Conservation (phyloP, 2,888 invertebrate genomes). For the Isoperla grammatica region DNA sequence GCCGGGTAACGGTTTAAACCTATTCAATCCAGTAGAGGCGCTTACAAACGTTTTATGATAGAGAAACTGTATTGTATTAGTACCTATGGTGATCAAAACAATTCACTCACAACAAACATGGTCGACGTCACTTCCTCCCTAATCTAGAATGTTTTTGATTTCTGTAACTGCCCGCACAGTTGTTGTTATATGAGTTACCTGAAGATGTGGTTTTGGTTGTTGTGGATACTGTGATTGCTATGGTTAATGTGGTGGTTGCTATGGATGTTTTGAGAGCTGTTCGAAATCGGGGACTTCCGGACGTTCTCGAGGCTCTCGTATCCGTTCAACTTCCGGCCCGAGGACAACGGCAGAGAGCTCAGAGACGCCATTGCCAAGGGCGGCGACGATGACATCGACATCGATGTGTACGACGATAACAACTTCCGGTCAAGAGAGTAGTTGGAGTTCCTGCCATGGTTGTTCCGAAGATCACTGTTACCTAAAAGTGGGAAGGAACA, state of each 20-base stretch:
- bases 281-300: constrained; percentile 44
- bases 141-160: no score
- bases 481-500: constrained; percentile 41
- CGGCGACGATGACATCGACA: constrained; percentile 49
- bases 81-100: no score
- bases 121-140: no score
- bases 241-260: background rate
- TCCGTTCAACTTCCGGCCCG: constrained; percentile 40
- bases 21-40: no score
- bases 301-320: constrained; percentile 49
- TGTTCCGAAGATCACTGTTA: constrained; percentile 49
- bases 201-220: background rate
- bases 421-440: constrained; percentile 53
- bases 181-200: no score
- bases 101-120: no score
- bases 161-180: no score
- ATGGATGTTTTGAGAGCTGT: constrained; percentile 38
- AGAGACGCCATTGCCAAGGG: constrained; percentile 54
- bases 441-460: constrained; percentile 40
- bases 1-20: no score
- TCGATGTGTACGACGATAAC: constrained; percentile 43
- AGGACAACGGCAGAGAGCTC: constrained; percentile 49
- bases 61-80: no score
- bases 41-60: no score
- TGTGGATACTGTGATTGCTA: background rate